Percentiles rank a stretch among this genome's conserved stretches.
These are phyloP conservation scores for Panagrolaimus sp. DNA, from an alignment of 1,140 invertebrate genomes.

Conservation along the genomic window DNA sequence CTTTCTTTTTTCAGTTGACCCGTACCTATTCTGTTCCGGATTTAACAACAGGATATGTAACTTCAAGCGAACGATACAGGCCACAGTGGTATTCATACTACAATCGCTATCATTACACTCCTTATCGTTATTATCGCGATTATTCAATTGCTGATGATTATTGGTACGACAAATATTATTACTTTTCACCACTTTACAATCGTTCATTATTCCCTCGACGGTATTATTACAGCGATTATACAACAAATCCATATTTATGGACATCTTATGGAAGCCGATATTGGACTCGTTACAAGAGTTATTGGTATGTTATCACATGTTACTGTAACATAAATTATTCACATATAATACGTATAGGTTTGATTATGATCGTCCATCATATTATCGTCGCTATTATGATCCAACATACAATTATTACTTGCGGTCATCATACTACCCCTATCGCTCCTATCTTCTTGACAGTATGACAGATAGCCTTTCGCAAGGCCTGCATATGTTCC, in stretches of 20 bases:
- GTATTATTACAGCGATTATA: conserved; percentile 21
- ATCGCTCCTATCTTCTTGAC: conserved; percentile 20
- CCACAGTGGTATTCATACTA: conserved; percentile 14
- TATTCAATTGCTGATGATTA: conserved; percentile 14
- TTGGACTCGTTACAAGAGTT: conserved; percentile 24
- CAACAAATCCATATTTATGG: conserved; percentile 20
- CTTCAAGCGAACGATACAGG: conserved; percentile 13
- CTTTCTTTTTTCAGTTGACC: conserved; percentile 9
- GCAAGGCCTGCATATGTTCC: conserved; percentile 23
- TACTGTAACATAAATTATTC: background rate
- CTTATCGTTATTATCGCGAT: conserved; percentile 23
- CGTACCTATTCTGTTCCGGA: conserved; percentile 17
- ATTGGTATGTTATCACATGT: conserved; percentile 6
- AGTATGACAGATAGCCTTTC: conserved; percentile 13
- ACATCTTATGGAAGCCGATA: conserved; percentile 10
- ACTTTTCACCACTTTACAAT: conserved; percentile 24
- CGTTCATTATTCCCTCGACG: conserved; percentile 18
- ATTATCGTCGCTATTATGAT: conserved; percentile 3
- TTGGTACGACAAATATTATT: conserved; percentile 20
- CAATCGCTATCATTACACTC: conserved; percentile 2
- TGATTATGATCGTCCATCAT: conserved; percentile 10
- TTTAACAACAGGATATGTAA: conserved; percentile 1
- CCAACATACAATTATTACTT: conserved; percentile 12
- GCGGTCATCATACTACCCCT: conserved; percentile 10
- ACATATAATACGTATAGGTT: background rate